Conservation (phyloP, 1,140 invertebrate genomes). For the Drosophila murphyi region DNA sequence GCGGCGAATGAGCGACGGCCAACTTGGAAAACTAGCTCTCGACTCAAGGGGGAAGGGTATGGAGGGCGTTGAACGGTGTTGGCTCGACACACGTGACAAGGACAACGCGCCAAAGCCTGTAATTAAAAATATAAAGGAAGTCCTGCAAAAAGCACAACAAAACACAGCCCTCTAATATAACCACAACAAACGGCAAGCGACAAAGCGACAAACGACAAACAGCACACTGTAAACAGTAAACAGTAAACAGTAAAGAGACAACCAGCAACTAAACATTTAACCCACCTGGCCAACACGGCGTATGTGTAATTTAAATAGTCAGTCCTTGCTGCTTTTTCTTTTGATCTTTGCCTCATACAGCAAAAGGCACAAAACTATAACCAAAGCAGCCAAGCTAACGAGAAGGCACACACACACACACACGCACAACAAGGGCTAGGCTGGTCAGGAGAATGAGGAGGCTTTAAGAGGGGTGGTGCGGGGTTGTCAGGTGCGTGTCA, state of each 20-base stretch:
- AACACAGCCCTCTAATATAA: conserved; percentile 35
- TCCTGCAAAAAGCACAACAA: conserved; percentile 31
- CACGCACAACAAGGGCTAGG: conserved; percentile 26
- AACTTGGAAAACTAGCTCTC: conserved; percentile 17
- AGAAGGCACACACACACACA: too few species aligned
- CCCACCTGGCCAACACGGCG: conserved; percentile 50
- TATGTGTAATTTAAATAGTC: conserved; percentile 76
- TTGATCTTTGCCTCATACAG: conserved; percentile 52
- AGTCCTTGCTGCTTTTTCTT: conserved; percentile 37
- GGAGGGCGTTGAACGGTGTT: too few species aligned
- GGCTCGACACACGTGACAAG: conserved; percentile 31
- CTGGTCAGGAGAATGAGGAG: neutral
- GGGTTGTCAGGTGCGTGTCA: conserved; percentile 62
- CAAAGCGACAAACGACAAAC: neutral
- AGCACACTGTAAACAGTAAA: neutral
- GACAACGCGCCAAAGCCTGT: conserved; percentile 47
- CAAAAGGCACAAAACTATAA: conserved; percentile 22
- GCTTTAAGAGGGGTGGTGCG: neutral
- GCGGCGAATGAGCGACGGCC: conserved; percentile 9
- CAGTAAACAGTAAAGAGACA: neutral
- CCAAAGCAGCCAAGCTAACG: conserved; percentile 25
- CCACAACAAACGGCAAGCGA: conserved; percentile 41
- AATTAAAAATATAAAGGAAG: conserved; percentile 58
- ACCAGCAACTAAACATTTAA: conserved; percentile 14
- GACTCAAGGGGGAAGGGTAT: too few species aligned